Evolutionary conservation across 2,888 invertebrate genomes (phyloP).

Genomic region (Tolmerus cingulatus): DNA sequence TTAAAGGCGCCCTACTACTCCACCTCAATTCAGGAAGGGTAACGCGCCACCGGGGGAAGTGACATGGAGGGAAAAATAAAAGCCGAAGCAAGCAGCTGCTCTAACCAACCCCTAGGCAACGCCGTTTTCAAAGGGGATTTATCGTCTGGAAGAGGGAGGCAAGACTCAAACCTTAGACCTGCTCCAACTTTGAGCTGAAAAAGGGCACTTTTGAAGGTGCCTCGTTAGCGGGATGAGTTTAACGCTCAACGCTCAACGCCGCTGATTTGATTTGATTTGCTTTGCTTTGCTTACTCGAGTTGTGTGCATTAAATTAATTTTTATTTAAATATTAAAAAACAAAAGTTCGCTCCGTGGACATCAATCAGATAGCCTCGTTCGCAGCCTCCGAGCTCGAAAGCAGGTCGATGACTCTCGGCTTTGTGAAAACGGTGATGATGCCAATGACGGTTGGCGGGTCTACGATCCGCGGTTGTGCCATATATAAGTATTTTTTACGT

Average conservation of each 20-base stretch:
- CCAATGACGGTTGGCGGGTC: neutral
- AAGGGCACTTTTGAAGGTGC: neutral
- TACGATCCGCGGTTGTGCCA: neutral
- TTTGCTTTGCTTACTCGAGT: too few relatives aligned
- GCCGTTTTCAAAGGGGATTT: neutral
- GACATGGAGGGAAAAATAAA: neutral
- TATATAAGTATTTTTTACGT: neutral
- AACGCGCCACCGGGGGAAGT: neutral
- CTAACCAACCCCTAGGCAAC: neutral
- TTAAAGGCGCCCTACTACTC: neutral
- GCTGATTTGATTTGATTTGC: neutral
- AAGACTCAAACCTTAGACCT: neutral
- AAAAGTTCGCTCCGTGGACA: constrained; percentile 19
- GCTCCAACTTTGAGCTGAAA: neutral
- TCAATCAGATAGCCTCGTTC: constrained; percentile 22
- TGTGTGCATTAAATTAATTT: neutral
- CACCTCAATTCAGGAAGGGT: neutral
- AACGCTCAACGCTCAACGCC: neutral
- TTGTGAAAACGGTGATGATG: constrained; percentile 13
- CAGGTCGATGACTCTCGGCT: constrained; percentile 15
- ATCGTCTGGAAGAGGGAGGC: neutral
- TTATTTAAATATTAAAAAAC: neutral
- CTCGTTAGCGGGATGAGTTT: neutral
- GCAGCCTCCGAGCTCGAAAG: constrained; percentile 8
- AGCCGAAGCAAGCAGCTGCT: neutral